Percentiles rank a stretch among this genome's conserved stretches.
Evolutionary conservation across 2,113 vertebrate genomes (phyloP).

Genomic region (Hystrix brachyura): DNA sequence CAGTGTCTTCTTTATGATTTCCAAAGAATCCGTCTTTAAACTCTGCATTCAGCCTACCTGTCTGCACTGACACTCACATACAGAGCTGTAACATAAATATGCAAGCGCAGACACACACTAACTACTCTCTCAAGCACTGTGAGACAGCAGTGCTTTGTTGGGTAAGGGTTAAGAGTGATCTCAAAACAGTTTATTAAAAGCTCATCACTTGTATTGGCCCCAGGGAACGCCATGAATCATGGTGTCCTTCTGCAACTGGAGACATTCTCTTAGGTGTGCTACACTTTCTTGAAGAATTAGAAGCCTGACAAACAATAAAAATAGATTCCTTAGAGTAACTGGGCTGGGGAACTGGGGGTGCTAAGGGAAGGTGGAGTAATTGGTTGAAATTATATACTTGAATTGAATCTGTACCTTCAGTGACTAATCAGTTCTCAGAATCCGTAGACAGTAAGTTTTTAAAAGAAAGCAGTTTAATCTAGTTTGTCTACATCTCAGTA

Average conservation of each 20-base stretch:
- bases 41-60: not conserved
- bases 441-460: not conserved
- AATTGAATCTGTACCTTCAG: not conserved
- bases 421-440: not conserved
- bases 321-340: constrained; percentile 15
- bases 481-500: not conserved
- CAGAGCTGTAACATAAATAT: fast-evolving
- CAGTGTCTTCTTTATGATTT: not conserved
- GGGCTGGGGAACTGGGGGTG: not conserved
- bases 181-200: constrained; percentile 59
- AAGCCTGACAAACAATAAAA: not conserved
- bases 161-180: not conserved
- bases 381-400: constrained; percentile 9
- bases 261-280: not conserved
- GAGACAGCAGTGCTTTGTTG: not conserved
- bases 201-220: constrained; percentile 1
- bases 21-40: not conserved
- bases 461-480: not conserved
- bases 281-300: constrained; percentile 14
- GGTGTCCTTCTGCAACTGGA: constrained; percentile 7
- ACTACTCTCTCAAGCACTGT: not conserved
- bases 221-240: constrained; percentile 47
- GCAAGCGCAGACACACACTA: not conserved
- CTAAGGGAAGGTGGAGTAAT: not conserved
- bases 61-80: not conserved